Evolutionary conservation across 2,113 vertebrate species (phyloP).

Genomic region (Herpailurus yagouaroundi): DNA sequence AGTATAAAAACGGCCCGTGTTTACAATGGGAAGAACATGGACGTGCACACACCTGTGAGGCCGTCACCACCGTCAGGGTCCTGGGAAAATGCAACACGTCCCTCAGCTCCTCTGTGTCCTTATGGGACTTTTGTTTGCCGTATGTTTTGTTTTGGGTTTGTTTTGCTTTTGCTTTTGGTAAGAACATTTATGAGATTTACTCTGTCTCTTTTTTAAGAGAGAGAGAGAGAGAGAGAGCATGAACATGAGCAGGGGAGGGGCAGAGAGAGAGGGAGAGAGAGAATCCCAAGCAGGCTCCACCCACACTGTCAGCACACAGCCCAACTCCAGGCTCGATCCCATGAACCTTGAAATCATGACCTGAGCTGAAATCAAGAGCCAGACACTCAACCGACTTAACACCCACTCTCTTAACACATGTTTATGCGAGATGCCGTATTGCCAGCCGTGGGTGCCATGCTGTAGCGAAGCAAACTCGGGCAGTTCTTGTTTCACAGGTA

Average conservation of each 20-base stretch:
- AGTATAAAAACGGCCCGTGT: not conserved
- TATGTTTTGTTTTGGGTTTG: not conserved
- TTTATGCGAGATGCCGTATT: rapidly evolving
- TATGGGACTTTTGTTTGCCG: too few species aligned
- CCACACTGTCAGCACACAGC: too few species aligned
- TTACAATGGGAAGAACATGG: rapidly evolving
- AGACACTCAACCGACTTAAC: too few species aligned
- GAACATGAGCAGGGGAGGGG: too few species aligned
- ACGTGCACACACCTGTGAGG: rapidly evolving
- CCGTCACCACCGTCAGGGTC: not conserved
- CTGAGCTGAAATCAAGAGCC: too few species aligned
- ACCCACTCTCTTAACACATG: not conserved
- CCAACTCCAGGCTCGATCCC: too few species aligned
- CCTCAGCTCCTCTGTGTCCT: not conserved
- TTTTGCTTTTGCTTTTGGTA: not conserved
- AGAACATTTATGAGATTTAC: not conserved
- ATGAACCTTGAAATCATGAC: too few species aligned
- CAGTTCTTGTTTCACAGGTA: too few species aligned
- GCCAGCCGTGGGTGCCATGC: not conserved
- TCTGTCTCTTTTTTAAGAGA: not conserved
- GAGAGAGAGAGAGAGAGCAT: too few species aligned
- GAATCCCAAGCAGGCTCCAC: too few species aligned
- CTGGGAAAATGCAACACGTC: not conserved
- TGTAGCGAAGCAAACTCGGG: not conserved
- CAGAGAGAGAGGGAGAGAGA: too few species aligned